Base-by-base conservation (phyloP, 2,888 invertebrate genomes). In the Drosophila prostipennis region DNA sequence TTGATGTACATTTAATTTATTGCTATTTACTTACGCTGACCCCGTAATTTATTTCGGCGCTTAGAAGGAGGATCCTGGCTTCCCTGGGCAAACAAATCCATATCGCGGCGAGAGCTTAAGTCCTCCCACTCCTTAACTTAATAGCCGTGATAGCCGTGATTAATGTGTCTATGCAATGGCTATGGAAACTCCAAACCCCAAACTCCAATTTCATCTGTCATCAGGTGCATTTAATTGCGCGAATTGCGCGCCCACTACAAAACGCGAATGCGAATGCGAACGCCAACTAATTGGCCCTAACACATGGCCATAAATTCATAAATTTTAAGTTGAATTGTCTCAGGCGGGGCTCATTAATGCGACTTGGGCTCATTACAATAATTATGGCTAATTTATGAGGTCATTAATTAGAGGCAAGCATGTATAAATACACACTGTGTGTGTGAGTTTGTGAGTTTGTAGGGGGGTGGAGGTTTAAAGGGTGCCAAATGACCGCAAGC, bases 201-300 rank as follows among this genome's bases (percentile, higher is more conserved):
- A 19, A 19, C 19, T 19, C 26, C n/a, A n/a, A n/a, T n/a, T n/a
- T n/a, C n/a, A n/a, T n/a, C 48, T 43, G 80, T 87, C 90, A 89
- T 89, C 90, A 90, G 90, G 90, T 90, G 90, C 89, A 81, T 87
- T 90, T 90, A 90, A 90, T 90, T 89, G 89, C 90, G 90, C 90
- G 90, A 87, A 78, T 89, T 85, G 76, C 83, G 84, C 81, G 79
- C 82, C 46, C 23, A 80, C 73, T 76, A 74, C 46, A 79, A 79
- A 75, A 52, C 64, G 79, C 76, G 19, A 19, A 19, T 19, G 79
- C 76, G 19, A 19, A 19, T 19, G 19, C 19, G 78, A 75, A 56
- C 61, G 77, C 76, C 59, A 64, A 68, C 86, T 89, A 90, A 90
- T 89, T 89, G 89, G 84, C 72, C 78, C 76, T 78, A 77, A 67